These are phyloP conservation scores for Nesoenas mayeri DNA, from an alignment of 2,113 vertebrate genomes.

Conservation along the genomic window DNA sequence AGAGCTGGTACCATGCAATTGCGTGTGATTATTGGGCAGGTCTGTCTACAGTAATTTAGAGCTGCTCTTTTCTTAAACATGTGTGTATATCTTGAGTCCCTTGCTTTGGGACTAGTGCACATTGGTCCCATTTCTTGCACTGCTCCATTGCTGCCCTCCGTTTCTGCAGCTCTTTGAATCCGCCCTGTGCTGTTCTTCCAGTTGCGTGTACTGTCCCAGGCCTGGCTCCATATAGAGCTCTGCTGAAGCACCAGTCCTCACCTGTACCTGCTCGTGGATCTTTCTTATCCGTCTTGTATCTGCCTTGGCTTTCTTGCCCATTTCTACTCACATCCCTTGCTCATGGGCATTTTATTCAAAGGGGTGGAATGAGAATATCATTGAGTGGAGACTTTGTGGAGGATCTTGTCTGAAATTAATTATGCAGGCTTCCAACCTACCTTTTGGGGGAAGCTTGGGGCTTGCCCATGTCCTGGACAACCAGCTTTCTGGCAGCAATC, in stretches of 20 bases:
- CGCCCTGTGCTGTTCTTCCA: neutral
- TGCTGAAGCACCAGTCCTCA: constrained; percentile 11
- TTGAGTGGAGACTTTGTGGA: neutral
- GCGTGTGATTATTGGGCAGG: neutral
- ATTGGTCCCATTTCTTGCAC: neutral
- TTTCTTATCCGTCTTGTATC: neutral
- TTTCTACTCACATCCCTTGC: neutral
- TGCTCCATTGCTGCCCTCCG: neutral
- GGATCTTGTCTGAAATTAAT: neutral
- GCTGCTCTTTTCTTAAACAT: neutral
- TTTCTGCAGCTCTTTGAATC: neutral
- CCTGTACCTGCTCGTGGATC: neutral
- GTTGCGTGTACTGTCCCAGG: neutral
- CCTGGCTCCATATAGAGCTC: neutral
- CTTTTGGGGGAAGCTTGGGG: neutral
- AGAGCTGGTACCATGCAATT: neutral
- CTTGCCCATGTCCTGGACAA: neutral
- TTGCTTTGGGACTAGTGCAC: neutral
- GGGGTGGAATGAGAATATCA: neutral
- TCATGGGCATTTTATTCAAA: neutral
- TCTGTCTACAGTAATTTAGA: neutral
- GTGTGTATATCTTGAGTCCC: neutral
- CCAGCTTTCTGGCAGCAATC: neutral
- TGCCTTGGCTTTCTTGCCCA: neutral
- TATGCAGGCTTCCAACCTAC: neutral